Evolutionary conservation across 2,797 vertebrate genomes (phyloP), one percentile per base, ranked within the genome.

Genomic region (Protonibea diacanthus): DNA sequence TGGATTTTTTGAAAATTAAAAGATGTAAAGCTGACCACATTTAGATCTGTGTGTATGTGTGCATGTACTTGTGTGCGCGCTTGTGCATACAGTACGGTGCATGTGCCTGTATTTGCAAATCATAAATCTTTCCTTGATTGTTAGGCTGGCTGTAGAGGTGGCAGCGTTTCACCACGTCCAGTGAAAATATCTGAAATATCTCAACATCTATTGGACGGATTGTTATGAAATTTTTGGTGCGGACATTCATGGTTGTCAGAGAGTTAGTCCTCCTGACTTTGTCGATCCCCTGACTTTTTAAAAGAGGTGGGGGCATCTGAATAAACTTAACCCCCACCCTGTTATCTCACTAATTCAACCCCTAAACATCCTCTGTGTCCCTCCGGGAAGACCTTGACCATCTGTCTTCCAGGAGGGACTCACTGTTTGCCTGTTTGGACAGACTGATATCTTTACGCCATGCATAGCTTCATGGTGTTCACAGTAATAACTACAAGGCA

Each of bases 1-100:
- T 69, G 47, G 71, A 60, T 85, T 91, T 92, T 87, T 88, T 86
- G 60, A 83, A 90, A 92, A 90, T 92, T 59, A 87, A 90, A 93
- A 86, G 48, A 66, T 62, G 80, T 78, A 82, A 90, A 83, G 56
- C 77, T 63, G 49, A 62, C 11, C 47, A 42, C 20, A 53, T 17
- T 55, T 66, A 55, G 40, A 67, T 68, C 14, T 69, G 48, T 3
- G 5, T 18, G 17, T 48, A 17, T 52, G 64, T 63, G 27, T 53
- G n/a, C 29, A 13, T 66, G n/a, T 56, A 27, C 5, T 20, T 60
- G 25, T 33, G 59, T 45, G 20, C 25, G 15, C 14, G 38, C 18
- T 20, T 11, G 13, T n/a, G 27, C 7, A 9, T 21, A 40, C 29
- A 49, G 52, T 56, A n/a, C n/a, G 44, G 45, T 33, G 6, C 9